These are phyloP conservation scores for Auanema freiburgensis DNA, from an alignment of 2,888 invertebrate genomes.

Conservation along the genomic window DNA sequence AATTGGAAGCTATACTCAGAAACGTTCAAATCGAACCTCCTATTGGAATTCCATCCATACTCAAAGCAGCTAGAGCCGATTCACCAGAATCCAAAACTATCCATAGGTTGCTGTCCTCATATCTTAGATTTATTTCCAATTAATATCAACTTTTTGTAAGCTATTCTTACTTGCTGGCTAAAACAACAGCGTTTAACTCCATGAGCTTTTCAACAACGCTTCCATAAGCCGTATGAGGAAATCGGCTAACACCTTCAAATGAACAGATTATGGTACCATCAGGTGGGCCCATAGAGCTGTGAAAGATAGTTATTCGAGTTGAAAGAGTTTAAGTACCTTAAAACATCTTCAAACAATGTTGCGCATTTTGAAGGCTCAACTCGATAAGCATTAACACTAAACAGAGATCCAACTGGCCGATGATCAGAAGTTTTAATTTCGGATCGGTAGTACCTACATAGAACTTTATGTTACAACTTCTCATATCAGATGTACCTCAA, in stretches of 20 bases:
- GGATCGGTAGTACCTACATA: conserved; percentile 82
- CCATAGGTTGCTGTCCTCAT: conserved; percentile 86
- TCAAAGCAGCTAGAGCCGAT: conserved; percentile 74
- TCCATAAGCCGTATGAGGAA: conserved; percentile 47
- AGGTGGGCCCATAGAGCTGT: conserved; percentile 79
- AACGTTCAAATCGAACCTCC: conserved; percentile 1
- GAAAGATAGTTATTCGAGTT: too few species aligned
- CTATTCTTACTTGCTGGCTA: conserved; percentile 56
- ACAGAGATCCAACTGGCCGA: conserved; percentile 85
- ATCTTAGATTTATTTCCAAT: conserved; percentile 68
- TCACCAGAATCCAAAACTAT: conserved; percentile 88
- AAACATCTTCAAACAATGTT: conserved; percentile 75
- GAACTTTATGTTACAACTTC: too few species aligned
- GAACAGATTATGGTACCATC: conserved; percentile 86
- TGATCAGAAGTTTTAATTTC: conserved; percentile 74
- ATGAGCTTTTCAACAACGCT: conserved; percentile 51
- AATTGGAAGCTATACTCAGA: background rate
- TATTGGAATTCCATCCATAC: conserved; percentile 64
- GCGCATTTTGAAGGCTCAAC: conserved; percentile 79
- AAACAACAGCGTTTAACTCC: conserved; percentile 50
- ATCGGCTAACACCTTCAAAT: conserved; percentile 52
- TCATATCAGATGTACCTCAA: conserved; percentile 17
- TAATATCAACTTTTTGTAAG: conserved; percentile 3
- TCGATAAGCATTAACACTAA: conserved; percentile 83
- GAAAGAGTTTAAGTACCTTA: conserved; percentile 39